Evolutionary conservation across 2,888 invertebrate genomes (phyloP).

Genomic region (Operophtera brumata): DNA sequence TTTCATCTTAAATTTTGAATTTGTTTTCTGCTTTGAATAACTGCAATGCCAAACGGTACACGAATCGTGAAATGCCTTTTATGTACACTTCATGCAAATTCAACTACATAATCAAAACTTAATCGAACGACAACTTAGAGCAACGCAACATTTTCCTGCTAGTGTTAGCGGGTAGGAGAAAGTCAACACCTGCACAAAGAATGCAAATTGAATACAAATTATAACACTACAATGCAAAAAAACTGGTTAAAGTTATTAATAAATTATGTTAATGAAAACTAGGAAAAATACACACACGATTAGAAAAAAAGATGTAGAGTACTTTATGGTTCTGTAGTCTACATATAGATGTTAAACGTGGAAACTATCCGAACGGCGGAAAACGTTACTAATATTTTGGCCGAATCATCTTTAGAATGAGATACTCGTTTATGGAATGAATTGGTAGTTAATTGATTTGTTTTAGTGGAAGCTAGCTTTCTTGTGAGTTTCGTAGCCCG

Average conservation of each 20-base stretch:
- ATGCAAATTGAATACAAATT: constrained; percentile 74
- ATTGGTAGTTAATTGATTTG: constrained; percentile 71
- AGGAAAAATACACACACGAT: constrained; percentile 50
- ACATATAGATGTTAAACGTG: constrained; percentile 49
- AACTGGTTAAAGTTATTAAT: constrained; percentile 64
- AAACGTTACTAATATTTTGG: constrained; percentile 69
- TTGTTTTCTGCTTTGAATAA: constrained; percentile 28
- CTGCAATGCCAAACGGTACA: constrained; percentile 60
- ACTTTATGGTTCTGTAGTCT: constrained; percentile 45
- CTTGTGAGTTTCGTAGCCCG: constrained; percentile 59
- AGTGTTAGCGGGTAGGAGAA: constrained; percentile 78
- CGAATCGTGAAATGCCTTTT: constrained; percentile 61
- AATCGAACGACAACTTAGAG: constrained; percentile 62
- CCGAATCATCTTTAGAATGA: constrained; percentile 30
- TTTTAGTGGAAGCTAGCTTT: constrained; percentile 72
- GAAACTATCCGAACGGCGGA: constrained; percentile 55
- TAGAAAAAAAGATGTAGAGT: constrained; percentile 54
- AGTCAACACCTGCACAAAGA: constrained; percentile 79
- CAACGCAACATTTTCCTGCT: constrained; percentile 81
- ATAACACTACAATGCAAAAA: constrained; percentile 78
- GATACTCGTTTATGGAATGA: constrained; percentile 44
- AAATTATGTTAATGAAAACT: constrained; percentile 67
- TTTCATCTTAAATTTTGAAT: constrained; percentile 35
- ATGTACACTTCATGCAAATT: constrained; percentile 66
- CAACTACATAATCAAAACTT: constrained; percentile 48